phyloP scores from a whole-genome alignment of 2,113 vertebrate species.

The Poecile atricapillus region DNA sequence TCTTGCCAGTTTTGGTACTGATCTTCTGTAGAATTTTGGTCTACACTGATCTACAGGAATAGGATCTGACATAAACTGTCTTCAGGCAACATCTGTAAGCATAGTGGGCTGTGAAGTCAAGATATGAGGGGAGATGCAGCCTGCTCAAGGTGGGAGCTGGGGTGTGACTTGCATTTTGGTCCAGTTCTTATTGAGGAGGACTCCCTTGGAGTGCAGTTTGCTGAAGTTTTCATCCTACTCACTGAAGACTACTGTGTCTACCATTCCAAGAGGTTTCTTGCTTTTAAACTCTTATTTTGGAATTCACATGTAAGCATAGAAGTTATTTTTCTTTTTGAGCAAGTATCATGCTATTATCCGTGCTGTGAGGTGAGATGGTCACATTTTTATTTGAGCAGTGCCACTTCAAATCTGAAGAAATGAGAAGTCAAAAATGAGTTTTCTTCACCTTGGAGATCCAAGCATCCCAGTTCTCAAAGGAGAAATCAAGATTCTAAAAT shows the following conservation, averaged over 20 bases:
- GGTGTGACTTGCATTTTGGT: neutral
- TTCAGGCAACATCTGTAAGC: neutral
- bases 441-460: conserved; percentile 16
- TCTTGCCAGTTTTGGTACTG: neutral
- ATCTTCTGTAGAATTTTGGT: neutral
- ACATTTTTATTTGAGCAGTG: neutral
- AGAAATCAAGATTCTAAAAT: conserved; percentile 2
- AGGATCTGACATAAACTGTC: neutral
- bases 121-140: neutral
- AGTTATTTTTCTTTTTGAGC: neutral
- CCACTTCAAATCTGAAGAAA: neutral
- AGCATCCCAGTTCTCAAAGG: neutral
- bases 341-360: neutral
- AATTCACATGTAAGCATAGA: neutral
- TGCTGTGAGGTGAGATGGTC: neutral
- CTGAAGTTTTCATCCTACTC: neutral
- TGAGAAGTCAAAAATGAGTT: neutral
- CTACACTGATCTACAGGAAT: neutral
- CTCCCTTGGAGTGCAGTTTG: neutral
- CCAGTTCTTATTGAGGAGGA: neutral
- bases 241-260: neutral
- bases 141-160: neutral
- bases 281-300: conserved; percentile 1
- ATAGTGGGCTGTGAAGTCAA: neutral
- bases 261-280: neutral